Conservation (phyloP, 2,113 vertebrate species). For the Hippocampus comes region DNA sequence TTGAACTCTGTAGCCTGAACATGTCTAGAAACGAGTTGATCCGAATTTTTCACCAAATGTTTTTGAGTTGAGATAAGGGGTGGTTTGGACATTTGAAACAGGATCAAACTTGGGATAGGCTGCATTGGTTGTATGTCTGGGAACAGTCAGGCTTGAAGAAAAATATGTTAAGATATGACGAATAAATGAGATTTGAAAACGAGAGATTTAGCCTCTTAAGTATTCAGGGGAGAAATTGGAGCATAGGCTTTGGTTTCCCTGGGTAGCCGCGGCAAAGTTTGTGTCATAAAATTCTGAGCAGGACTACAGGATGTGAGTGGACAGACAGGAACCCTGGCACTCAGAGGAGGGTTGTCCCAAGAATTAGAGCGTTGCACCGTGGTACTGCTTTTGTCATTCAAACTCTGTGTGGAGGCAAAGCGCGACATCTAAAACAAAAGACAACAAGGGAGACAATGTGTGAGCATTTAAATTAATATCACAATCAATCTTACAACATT, state of each 20-base stretch:
- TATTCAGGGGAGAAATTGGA: neutral
- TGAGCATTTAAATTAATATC: conserved; percentile 24
- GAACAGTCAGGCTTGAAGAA: conserved; percentile 25
- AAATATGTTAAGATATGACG: conserved; percentile 12
- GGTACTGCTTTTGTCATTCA: conserved; percentile 71
- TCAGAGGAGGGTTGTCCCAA: conserved; percentile 72
- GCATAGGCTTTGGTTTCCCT: conserved; percentile 14
- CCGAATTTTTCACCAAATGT: neutral
- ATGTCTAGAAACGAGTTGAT: conserved; percentile 14
- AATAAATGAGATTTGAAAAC: conserved; percentile 32
- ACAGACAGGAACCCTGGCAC: conserved; percentile 64
- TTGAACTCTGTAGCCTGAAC: conserved; percentile 17
- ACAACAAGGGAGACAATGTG: conserved; percentile 51
- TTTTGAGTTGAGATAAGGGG: conserved; percentile 5
- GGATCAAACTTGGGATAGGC: neutral
- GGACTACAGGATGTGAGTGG: conserved; percentile 58
- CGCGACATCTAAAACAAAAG: conserved; percentile 76
- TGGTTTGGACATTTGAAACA: conserved; percentile 6
- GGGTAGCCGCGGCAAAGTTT: conserved; percentile 15
- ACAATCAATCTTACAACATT: neutral
- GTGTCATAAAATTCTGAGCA: conserved; percentile 47
- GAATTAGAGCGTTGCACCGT: conserved; percentile 79
- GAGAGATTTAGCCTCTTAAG: conserved; percentile 46
- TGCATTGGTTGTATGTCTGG: conserved; percentile 8
- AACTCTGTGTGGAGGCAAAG: conserved; percentile 77